Conservation (phyloP, 1,140 invertebrate genomes). For the Triops longicaudatus region DNA sequence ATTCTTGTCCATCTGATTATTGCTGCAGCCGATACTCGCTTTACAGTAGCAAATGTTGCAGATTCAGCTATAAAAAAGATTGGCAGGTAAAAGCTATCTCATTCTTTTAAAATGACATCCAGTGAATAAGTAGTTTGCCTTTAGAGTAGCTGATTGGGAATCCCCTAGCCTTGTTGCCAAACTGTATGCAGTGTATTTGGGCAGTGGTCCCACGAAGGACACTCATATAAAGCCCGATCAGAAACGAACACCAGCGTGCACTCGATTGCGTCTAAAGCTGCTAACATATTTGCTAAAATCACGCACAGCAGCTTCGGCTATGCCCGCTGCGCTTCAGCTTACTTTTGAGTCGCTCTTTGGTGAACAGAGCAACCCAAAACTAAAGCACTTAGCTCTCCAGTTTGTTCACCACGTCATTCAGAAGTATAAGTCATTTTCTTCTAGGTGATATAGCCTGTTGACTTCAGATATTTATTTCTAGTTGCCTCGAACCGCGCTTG, state of each 20-base stretch:
- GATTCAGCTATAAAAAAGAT: conserved; percentile 64
- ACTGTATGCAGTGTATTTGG: conserved; percentile 68
- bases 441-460: not conserved
- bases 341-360: conserved; percentile 82
- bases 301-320: conserved; percentile 63
- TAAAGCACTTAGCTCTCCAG: conserved; percentile 69
- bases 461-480: conserved; percentile 37
- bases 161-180: conserved; percentile 55
- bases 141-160: conserved; percentile 66
- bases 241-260: conserved; percentile 62
- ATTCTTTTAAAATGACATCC: conserved; percentile 9
- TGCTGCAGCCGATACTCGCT: conserved; percentile 76
- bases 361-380: conserved; percentile 66
- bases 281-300: conserved; percentile 73
- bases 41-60: conserved; percentile 65
- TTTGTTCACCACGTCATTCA: conserved; percentile 71
- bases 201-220: conserved; percentile 50
- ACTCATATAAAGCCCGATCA: conserved; percentile 50
- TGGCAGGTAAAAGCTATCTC: conserved; percentile 47
- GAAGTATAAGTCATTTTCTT: conserved; percentile 50
- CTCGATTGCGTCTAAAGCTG: conserved; percentile 71
- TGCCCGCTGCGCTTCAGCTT: conserved; percentile 59
- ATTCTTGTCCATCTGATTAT: conserved; percentile 69
- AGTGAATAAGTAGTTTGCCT: conserved; percentile 21
- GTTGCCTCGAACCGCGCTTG: conserved; percentile 50